Percentiles rank a stretch among this genome's conserved stretches.
These are phyloP conservation scores for Neocloeon triangulifer DNA, from an alignment of 1,140 invertebrate genomes.

Conservation along the genomic window DNA sequence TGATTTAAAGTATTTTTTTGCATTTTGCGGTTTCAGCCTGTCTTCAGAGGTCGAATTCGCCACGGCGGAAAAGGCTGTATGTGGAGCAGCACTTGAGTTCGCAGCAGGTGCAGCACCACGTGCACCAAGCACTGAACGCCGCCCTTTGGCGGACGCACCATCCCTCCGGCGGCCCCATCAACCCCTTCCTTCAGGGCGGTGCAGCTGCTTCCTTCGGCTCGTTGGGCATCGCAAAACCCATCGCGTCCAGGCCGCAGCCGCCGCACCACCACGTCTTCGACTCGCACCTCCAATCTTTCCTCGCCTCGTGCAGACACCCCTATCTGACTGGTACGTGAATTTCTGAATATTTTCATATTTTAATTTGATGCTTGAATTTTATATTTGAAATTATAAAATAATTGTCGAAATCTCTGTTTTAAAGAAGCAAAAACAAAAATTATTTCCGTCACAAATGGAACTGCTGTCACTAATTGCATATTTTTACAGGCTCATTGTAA, in stretches of 20 bases:
- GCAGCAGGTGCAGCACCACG: neutral
- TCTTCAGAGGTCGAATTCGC: conserved; percentile 6
- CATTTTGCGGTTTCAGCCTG: too few species aligned
- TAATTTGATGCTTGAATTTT: conserved; percentile 1
- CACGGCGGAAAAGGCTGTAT: neutral
- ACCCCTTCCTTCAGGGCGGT: conserved; percentile 5
- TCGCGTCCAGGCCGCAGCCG: conserved; percentile 25
- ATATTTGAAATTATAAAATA: too few species aligned
- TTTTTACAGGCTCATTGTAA: too few species aligned
- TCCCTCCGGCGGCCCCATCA: neutral
- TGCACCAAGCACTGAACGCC: conserved; percentile 6
- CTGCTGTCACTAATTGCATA: too few species aligned
- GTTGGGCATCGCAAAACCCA: conserved; percentile 28
- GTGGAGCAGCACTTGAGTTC: conserved; percentile 3
- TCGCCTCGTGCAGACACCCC: conserved; percentile 23
- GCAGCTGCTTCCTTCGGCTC: conserved; percentile 14
- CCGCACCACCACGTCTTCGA: conserved; percentile 15
- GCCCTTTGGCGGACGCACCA: neutral
- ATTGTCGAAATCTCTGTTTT: too few species aligned
- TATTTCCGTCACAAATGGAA: too few species aligned
- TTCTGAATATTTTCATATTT: conserved; percentile 4
- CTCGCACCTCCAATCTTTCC: conserved; percentile 24
- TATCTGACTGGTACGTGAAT: conserved; percentile 23
- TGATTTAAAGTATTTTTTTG: too few species aligned
- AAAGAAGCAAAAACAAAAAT: too few species aligned